A percentile compares a stretch with the other conserved stretches of the same genome.
phyloP scores from a whole-genome alignment of 2,797 vertebrate genomes.

The Gallinago solitaria region DNA sequence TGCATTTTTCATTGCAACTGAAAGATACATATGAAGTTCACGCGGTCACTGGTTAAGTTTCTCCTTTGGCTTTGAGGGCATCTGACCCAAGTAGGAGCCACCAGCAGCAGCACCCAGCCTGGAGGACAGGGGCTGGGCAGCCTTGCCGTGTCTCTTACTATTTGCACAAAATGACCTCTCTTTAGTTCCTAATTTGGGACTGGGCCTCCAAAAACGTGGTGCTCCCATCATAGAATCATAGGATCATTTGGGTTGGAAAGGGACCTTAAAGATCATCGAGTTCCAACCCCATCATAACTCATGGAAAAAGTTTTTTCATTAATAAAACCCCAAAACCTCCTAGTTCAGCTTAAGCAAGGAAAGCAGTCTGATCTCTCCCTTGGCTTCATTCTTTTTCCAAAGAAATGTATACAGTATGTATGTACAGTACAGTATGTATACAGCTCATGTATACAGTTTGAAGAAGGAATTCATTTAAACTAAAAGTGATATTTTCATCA shows the following conservation, averaged over 20 bases:
- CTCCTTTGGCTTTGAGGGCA: background rate
- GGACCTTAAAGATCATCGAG: too few species aligned
- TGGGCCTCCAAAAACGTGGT: background rate
- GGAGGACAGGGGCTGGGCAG: background rate
- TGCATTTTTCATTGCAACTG: background rate
- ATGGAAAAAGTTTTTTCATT: background rate
- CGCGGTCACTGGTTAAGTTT: background rate
- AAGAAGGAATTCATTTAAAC: background rate
- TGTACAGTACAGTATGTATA: too few species aligned
- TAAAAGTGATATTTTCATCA: background rate
- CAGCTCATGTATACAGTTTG: background rate
- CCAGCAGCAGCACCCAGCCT: background rate
- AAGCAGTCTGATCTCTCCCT: background rate
- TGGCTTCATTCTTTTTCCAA: background rate
- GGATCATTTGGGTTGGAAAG: too few species aligned
- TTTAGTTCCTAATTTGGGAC: background rate
- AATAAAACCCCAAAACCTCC: background rate
- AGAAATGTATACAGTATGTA: background rate
- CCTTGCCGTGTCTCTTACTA: background rate
- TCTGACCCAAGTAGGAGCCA: background rate
- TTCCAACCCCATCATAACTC: background rate
- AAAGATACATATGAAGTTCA: background rate
- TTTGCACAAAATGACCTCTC: background rate
- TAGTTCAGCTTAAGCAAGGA: background rate
- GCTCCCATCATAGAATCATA: too few species aligned